Evolutionary conservation across 2,113 vertebrate genomes (phyloP).

Genomic region (Xenopus borealis): DNA sequence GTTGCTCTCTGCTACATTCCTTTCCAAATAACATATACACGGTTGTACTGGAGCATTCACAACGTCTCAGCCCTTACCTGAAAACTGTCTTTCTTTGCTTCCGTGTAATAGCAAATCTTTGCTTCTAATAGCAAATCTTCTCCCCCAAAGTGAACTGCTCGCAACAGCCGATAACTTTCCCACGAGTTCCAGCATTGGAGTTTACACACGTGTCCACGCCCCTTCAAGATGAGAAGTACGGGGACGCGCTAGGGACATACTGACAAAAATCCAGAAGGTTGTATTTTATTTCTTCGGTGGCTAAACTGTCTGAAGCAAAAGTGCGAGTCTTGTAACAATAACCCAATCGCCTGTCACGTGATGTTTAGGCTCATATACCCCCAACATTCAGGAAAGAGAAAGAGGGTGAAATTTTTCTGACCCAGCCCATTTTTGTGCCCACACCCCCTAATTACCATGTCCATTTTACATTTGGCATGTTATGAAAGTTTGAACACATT

Average conservation of each 20-base stretch:
- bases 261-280: neutral
- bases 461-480: no score
- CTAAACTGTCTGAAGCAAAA: no score
- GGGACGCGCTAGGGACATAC: neutral
- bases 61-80: neutral
- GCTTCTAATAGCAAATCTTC: neutral
- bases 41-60: no score
- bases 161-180: slow-evolving; percentile 21
- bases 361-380: no score
- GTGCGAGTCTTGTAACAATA: no score
- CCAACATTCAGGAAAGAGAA: no score
- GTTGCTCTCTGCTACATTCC: neutral
- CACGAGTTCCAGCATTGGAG: slow-evolving; percentile 26
- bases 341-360: no score
- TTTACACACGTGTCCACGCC: slow-evolving; percentile 26
- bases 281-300: neutral
- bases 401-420: no score
- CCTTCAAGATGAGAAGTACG: neutral
- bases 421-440: no score
- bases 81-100: neutral
- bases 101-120: no score
- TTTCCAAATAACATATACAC: neutral
- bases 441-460: no score
- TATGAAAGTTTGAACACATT: no score
- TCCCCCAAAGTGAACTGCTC: neutral